Percentiles rank a stretch among this genome's conserved stretches.
Evolutionary conservation across 2,888 invertebrate genomes (phyloP).

Genomic region (Euplagia quadripunctaria): DNA sequence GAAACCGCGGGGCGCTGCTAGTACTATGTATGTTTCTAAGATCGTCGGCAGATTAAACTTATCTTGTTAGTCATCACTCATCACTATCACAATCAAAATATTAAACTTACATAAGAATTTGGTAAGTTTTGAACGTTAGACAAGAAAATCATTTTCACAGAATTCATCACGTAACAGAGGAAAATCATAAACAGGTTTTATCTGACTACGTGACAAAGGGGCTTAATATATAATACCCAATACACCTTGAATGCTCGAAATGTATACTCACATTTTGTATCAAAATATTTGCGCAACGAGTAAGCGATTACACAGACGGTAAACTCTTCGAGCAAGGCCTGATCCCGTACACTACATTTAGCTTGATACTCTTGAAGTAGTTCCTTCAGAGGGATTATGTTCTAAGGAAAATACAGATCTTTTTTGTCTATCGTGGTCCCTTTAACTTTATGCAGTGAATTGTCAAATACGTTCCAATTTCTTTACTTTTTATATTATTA

Average conservation of each 20-base stretch:
- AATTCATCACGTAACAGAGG: neutral
- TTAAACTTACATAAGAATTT: neutral
- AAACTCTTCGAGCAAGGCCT: slow-evolving; percentile 37
- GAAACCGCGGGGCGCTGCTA: too few species aligned
- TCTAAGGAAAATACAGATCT: slow-evolving; percentile 18
- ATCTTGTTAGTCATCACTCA: neutral
- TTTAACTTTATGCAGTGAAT: neutral
- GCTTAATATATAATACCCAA: neutral
- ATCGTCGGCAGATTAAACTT: neutral
- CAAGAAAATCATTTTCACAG: neutral
- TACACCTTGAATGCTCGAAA: slow-evolving; percentile 3
- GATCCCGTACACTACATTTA: slow-evolving; percentile 48
- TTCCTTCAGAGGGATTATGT: slow-evolving; percentile 39
- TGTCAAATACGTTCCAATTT: neutral
- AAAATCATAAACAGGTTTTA: neutral
- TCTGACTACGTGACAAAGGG: slow-evolving; percentile 3
- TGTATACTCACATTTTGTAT: slow-evolving; percentile 21
- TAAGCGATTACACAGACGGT: slow-evolving; percentile 50
- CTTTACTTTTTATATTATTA: neutral
- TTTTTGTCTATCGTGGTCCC: neutral
- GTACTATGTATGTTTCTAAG: neutral
- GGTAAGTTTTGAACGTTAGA: neutral
- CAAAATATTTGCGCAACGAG: slow-evolving; percentile 41
- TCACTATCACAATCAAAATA: too few species aligned
- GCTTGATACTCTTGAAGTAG: slow-evolving; percentile 49